phyloP scores from a whole-genome alignment of 2,113 vertebrate species.

The Phalacrocorax carbo region DNA sequence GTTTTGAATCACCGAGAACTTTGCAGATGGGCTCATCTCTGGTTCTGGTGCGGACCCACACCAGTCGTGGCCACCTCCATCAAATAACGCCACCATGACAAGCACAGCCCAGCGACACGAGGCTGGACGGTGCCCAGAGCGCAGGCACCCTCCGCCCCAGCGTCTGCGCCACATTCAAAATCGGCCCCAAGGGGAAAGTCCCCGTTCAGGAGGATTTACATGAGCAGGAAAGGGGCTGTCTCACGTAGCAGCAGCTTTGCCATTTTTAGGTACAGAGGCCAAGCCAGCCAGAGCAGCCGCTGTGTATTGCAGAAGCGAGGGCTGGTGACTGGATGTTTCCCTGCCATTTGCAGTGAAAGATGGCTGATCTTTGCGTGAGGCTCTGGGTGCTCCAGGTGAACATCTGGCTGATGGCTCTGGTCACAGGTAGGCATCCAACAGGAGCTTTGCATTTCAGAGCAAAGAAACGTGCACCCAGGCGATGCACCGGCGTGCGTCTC shows the following conservation, averaged over 20 bases:
- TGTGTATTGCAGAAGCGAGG: neutral
- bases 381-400: neutral
- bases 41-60: too few relatives aligned
- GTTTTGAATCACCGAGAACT: neutral
- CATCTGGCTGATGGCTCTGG: neutral
- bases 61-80: neutral
- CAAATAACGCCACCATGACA: fast-evolving
- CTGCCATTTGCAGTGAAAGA: neutral
- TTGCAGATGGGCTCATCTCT: neutral
- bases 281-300: fast-evolving
- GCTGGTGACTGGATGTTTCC: neutral
- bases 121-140: neutral
- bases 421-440: slow-evolving; percentile 10
- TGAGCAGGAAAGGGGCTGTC: slow-evolving; percentile 51
- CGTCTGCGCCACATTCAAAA: slow-evolving; percentile 1
- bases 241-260: neutral
- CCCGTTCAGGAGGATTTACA: slow-evolving; percentile 31
- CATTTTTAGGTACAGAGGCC: neutral
- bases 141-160: neutral
- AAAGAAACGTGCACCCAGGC: fast-evolving
- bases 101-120: neutral
- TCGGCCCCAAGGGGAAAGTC: slow-evolving; percentile 20
- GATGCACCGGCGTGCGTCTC: fast-evolving
- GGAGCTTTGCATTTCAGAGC: fast-evolving
- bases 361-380: neutral